Base-by-base conservation (phyloP, 1,140 invertebrate species). In the Lordiphosa clarofinis region DNA sequence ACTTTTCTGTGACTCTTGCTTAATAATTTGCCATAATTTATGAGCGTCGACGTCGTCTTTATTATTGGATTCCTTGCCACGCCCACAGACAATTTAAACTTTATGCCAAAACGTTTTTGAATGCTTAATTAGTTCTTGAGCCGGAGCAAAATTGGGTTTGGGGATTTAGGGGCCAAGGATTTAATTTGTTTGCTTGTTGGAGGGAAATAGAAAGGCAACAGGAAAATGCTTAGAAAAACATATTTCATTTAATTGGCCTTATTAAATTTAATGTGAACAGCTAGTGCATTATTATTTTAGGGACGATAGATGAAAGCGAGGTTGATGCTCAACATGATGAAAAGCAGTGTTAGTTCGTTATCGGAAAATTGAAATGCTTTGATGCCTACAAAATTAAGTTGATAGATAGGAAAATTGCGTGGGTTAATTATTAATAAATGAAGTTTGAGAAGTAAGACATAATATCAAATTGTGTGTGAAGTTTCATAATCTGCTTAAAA, bases 11-110 rank as follows among this genome's bases (percentile, higher is more conserved):
- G 73, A 78, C 58, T 76, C 52, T 71, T 76, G 63, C 73, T 76
- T 76, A 76, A 76, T 76, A 76, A 76, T 76, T 76, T 76, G 55
- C 56, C 57, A 60, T 76, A 78, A 76, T 76, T 79, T 79, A 79
- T 79, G 74, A 61, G 40, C 43, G 13, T 31, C 35, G 37, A 28
- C 64, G 47, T 67, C 60, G 64, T 73, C 64, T 74, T 75, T 70
- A 67, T 76, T 76, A 76, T 76, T 76, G 53, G 67, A 76, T 76
- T 76, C 67, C 50, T 37, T 11, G 38, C 53, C 57, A 55, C 56
- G 49, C 46, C 58, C 59, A 59, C 59, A 73, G 58, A 73, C 59
- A 73, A 78, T 78, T 79, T 78, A 55, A 79, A 73, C 64, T 79
- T 78, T 78, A 58, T 64, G 56, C 56, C 59, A 76, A 84, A 84